phyloP scores from a whole-genome alignment of 1,140 invertebrate genomes.

The Holotrichia oblita region DNA sequence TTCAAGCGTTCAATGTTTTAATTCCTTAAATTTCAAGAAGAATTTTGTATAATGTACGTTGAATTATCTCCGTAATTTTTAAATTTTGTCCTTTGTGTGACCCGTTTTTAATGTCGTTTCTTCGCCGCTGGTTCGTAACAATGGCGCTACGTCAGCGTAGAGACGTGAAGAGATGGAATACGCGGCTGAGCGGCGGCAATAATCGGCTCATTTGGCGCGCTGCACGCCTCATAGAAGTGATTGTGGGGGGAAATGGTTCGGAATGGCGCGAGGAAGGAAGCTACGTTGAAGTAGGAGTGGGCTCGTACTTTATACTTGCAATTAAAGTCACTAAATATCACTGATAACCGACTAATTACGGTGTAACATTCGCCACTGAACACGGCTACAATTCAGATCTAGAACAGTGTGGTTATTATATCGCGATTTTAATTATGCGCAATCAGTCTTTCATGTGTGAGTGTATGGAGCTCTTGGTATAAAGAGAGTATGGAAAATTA shows the following conservation, averaged over 20 bases:
- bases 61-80: conserved; percentile 19
- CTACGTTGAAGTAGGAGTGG: conserved; percentile 50
- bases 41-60: neutral
- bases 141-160: neutral
- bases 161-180: conserved; percentile 37
- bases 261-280: conserved; percentile 55
- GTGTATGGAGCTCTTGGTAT: neutral
- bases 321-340: conserved; percentile 45
- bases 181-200: conserved; percentile 35
- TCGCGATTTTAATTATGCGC: conserved; percentile 30
- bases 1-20: too few species aligned
- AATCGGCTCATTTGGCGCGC: conserved; percentile 54
- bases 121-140: conserved; percentile 18
- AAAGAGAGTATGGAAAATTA: conserved; percentile 22
- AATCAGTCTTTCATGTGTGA: conserved; percentile 29
- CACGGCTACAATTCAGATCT: conserved; percentile 5
- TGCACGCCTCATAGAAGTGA: conserved; percentile 55
- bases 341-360: conserved; percentile 40
- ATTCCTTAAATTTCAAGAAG: neutral
- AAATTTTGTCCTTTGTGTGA: neutral
- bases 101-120: conserved; percentile 24
- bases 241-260: conserved; percentile 55
- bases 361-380: conserved; percentile 24
- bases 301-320: conserved; percentile 50
- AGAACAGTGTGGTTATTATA: conserved; percentile 28